Evolutionary conservation across 2,113 vertebrate species (phyloP).

Genomic region (Sardina pilchardus): DNA sequence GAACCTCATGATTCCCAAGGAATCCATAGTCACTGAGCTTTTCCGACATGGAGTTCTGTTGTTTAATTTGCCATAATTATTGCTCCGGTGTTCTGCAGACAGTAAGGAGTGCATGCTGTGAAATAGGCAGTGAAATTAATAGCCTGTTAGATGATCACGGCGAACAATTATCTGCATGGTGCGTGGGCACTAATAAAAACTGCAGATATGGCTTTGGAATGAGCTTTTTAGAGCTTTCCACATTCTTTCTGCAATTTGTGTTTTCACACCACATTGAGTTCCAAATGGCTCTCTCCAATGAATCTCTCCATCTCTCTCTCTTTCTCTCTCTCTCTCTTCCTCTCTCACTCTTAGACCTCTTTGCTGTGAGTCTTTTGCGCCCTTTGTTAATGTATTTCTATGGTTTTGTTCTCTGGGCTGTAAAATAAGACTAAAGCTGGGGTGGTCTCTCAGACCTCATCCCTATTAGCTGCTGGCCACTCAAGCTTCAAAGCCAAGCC

Average conservation of each 20-base stretch:
- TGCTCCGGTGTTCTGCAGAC: background rate
- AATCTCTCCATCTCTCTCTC: background rate
- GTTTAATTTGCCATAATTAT: slow-evolving; percentile 6
- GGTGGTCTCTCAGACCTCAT: slow-evolving; percentile 2
- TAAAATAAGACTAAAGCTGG: background rate
- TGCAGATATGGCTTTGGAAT: background rate
- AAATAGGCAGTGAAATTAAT: slow-evolving; percentile 2
- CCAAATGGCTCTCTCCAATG: slow-evolving; percentile 1
- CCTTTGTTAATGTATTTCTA: background rate
- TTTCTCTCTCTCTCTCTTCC: background rate
- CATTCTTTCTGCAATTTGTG: background rate
- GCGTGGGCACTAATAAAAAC: background rate
- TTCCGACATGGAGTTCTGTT: background rate
- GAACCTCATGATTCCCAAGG: background rate
- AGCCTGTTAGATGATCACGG: slow-evolving; percentile 3
- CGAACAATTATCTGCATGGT: slow-evolving; percentile 3
- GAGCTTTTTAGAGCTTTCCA: background rate
- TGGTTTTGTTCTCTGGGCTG: background rate
- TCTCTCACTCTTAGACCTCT: background rate
- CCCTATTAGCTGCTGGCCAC: background rate
- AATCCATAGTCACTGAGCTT: background rate
- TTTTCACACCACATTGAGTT: slow-evolving; percentile 8
- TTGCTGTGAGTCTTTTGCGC: background rate
- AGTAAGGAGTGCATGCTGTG: background rate
- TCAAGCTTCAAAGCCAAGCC: background rate